Conservation (phyloP, 2,113 vertebrate genomes). For the Turnix velox region DNA sequence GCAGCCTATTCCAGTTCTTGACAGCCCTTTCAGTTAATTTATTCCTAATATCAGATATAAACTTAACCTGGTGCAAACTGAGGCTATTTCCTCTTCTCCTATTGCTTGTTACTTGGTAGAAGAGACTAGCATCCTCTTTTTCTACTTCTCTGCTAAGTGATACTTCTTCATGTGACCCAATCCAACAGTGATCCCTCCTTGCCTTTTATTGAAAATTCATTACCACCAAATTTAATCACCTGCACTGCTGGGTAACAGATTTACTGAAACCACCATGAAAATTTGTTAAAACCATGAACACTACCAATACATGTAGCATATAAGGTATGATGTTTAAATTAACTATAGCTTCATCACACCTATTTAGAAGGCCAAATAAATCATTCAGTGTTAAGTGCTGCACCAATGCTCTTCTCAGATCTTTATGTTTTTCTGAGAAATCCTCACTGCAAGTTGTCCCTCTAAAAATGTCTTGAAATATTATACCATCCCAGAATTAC, state of each 20-base stretch:
- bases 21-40: background rate
- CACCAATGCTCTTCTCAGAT: background rate
- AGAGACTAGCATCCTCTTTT: background rate
- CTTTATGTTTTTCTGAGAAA: background rate
- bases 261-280: background rate
- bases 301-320: background rate
- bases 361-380: background rate
- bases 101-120: background rate
- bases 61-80: background rate
- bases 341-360: background rate
- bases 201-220: background rate
- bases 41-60: background rate
- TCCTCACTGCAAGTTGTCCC: background rate
- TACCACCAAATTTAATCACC: background rate
- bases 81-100: background rate
- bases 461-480: background rate
- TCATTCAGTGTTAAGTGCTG: background rate
- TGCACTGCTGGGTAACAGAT: background rate
- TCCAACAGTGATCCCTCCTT: background rate
- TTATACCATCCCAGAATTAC: background rate
- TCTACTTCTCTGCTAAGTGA: background rate
- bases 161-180: background rate
- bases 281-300: background rate
- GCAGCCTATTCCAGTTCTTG: background rate
- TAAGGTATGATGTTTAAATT: background rate